Evolutionary conservation across 2,113 vertebrate genomes (phyloP), one percentile per base, ranked within the genome.

Genomic region (Echinops telfairi): DNA sequence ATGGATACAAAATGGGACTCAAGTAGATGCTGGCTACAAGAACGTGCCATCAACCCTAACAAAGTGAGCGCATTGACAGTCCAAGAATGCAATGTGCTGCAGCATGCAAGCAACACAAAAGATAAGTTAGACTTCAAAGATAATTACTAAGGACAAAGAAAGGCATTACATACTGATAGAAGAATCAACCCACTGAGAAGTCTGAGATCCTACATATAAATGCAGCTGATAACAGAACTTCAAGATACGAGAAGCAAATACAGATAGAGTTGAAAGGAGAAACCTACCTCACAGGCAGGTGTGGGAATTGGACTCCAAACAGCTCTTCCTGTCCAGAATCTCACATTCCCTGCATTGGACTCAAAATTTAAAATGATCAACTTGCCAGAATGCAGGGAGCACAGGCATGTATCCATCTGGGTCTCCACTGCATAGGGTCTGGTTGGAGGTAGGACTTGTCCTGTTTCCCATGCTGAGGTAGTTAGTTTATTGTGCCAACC

Each of bases 321-420:
- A 23, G 29, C 70, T 3, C 3, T 22, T 33, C 2, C n/a, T 23
- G 25, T 8, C 22, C 53, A 8, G 71, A 20, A 23, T 2, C 17
- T 47, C 71, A 1, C 1, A 0, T 14, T 25, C 19, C 31, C 58
- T 3, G 16, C 25, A 10, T n/a, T 75, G 62, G 62, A 9, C 38
- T 3, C 15, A 1, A 8, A 3, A 3, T 60, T 12, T 57, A 31
- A 29, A 16, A 6, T 17, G 9, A 0, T 12, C 17, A 20, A 7
- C 1, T 60, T 60, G 64, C n/a, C 33, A 0, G 82, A 25, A 27
- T 31, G 1, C 20, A 10, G 22, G 53, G 77, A 20, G 6, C 4
- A 47, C 12, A 89, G 80, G 47, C 12, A 47, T 47, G 43, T 47
- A 47, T 47, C 43, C 43, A 47, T 10, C 43, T 47, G 10, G 43